Conservation (phyloP, 2,113 vertebrate species). For the Morone chrysops region DNA sequence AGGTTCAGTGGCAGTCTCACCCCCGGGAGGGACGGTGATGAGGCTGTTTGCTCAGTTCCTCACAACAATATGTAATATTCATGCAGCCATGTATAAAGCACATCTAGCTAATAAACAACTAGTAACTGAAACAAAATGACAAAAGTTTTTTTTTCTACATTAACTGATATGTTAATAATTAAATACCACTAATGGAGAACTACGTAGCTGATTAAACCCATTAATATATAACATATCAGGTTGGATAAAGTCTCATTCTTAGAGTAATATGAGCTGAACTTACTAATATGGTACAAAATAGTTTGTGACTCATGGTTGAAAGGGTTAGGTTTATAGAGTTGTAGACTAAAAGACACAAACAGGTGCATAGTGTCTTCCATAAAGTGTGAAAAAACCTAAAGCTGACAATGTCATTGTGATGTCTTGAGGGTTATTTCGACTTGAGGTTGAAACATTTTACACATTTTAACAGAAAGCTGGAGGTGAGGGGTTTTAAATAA, state of each 20-base stretch:
- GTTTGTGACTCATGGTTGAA: neutral
- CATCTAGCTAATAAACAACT: neutral
- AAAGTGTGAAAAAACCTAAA: neutral
- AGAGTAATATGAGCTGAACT: neutral
- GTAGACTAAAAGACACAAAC: too few relatives aligned
- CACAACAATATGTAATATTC: slow-evolving; percentile 47
- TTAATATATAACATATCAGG: neutral
- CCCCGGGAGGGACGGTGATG: slow-evolving; percentile 41
- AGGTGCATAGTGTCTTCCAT: neutral
- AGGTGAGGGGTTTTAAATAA: neutral
- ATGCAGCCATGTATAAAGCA: neutral
- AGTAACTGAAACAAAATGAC: neutral
- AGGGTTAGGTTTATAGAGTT: neutral
- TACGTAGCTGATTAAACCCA: neutral
- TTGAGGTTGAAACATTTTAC: neutral
- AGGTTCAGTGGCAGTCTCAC: slow-evolving; percentile 48
- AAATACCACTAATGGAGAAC: neutral
- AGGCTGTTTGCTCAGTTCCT: slow-evolving; percentile 39
- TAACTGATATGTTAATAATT: too few relatives aligned
- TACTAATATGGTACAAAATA: neutral
- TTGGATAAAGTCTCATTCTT: neutral
- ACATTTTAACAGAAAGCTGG: neutral
- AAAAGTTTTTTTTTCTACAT: neutral
- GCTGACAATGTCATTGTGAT: neutral
- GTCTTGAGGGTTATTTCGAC: neutral